Evolutionary conservation across 2,888 invertebrate genomes (phyloP).

Genomic region (Ptychoptera albimana): DNA sequence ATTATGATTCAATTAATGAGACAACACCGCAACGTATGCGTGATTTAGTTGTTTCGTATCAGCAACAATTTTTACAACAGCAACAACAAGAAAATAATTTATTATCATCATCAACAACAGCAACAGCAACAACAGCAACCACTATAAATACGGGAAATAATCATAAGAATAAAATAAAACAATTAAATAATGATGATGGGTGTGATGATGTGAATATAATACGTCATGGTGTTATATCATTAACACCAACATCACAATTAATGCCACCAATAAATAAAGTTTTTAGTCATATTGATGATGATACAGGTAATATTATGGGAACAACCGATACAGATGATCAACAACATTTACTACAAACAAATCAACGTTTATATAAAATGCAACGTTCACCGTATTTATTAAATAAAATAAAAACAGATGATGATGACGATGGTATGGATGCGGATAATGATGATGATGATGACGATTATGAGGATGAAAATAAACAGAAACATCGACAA

Average conservation of each 20-base stretch:
- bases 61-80: no score
- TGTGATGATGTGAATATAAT: not conserved
- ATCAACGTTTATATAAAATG: not conserved
- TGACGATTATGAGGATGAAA: not conserved
- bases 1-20: no score
- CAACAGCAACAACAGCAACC: not conserved
- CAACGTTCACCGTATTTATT: not conserved
- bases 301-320: not conserved
- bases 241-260: slow-evolving; percentile 11
- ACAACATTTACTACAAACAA: slow-evolving; percentile 1
- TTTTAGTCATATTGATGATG: not conserved
- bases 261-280: slow-evolving; percentile 3
- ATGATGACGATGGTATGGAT: slow-evolving; percentile 4
- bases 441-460: not conserved
- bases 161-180: not conserved
- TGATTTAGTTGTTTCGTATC: no score
- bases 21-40: no score
- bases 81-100: no score
- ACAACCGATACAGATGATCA: not conserved
- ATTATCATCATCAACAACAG: not conserved
- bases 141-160: no score
- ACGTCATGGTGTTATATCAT: slow-evolving; percentile 3
- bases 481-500: no score
- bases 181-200: not conserved
- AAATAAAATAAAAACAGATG: slow-evolving; percentile 3